phyloP scores from a whole-genome alignment of 2,113 vertebrate species.

The Colius striatus region DNA sequence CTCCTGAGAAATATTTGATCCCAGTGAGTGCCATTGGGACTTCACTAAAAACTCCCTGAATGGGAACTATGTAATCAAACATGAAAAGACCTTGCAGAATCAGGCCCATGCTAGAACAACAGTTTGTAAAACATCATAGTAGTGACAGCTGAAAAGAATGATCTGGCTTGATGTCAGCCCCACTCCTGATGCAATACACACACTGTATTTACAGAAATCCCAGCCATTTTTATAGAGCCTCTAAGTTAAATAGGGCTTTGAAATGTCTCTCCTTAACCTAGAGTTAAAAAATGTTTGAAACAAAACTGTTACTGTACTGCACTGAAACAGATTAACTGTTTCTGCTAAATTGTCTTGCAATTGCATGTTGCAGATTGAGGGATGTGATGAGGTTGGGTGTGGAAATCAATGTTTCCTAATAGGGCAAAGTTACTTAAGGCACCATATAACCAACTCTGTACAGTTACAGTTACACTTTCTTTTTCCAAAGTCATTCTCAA shows the following conservation, averaged over 20 bases:
- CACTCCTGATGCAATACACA: neutral
- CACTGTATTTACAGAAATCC: neutral
- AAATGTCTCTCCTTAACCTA: neutral
- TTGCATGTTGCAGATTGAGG: neutral
- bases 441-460: neutral
- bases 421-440: neutral
- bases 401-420: neutral
- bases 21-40: neutral
- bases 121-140: no score
- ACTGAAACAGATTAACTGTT: neutral
- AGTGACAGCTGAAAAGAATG: neutral
- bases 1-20: neutral
- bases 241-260: neutral
- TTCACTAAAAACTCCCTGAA: neutral
- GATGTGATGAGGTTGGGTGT: neutral
- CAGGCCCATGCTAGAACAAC: neutral
- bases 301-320: neutral
- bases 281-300: conserved; percentile 8
- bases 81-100: neutral
- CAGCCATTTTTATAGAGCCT: neutral
- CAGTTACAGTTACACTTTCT: neutral
- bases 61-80: neutral
- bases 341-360: neutral
- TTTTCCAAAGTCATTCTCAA: neutral
- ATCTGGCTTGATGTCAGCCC: neutral